phyloP scores from a whole-genome alignment of 2,797 vertebrate species.

The Agapornis canus region DNA sequence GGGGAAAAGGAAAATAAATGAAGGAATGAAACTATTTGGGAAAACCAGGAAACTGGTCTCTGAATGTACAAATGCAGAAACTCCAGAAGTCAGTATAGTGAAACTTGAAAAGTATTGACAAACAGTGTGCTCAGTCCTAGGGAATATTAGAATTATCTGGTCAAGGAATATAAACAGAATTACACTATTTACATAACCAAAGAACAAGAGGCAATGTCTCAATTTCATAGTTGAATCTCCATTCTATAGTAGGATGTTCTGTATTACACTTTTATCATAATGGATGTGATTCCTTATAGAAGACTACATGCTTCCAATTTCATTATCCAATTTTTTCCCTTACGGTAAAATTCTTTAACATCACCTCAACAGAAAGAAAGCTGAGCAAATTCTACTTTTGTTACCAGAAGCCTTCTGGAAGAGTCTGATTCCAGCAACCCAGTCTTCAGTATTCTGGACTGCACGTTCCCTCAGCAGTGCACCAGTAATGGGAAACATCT shows the following conservation, averaged over 20 bases:
- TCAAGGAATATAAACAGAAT: background rate
- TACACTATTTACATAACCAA: background rate
- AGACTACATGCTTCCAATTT: background rate
- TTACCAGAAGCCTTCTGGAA: background rate
- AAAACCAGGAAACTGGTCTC: background rate
- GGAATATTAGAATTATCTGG: background rate
- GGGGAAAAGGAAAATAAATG: background rate
- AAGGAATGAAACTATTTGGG: background rate
- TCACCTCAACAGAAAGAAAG: background rate
- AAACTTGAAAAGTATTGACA: background rate
- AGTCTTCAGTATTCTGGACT: background rate
- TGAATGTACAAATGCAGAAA: background rate
- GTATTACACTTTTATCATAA: background rate
- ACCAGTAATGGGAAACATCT: background rate
- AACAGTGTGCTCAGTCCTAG: background rate
- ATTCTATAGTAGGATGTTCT: background rate
- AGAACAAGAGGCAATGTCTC: background rate
- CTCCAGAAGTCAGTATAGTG: background rate
- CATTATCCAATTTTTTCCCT: background rate
- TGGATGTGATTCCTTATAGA: background rate
- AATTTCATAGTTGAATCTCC: background rate
- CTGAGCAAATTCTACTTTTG: background rate
- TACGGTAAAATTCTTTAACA: background rate
- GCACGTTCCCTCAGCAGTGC: background rate
- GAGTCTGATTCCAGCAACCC: background rate